phyloP scores from a whole-genome alignment of 2,888 invertebrate species.

The Arrhopalites spinosus region DNA sequence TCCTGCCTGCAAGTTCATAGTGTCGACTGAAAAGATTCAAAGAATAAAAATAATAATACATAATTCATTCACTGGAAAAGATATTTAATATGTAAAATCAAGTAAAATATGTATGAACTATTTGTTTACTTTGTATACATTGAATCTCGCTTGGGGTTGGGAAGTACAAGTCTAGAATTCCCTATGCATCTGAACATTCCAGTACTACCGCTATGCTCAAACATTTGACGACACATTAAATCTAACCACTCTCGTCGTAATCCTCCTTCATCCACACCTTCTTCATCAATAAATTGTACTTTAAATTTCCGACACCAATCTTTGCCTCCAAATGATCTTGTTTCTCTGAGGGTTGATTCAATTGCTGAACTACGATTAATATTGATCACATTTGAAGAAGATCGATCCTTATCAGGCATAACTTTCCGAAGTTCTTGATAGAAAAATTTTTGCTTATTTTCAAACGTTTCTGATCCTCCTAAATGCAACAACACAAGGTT shows the following conservation, averaged over 20 bases:
- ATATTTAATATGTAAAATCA: too few species aligned
- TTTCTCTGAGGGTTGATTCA: conserved; percentile 58
- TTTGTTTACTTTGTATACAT: too few species aligned
- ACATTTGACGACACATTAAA: conserved; percentile 59
- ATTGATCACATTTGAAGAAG: conserved; percentile 39
- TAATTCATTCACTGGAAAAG: too few species aligned
- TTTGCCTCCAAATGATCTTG: conserved; percentile 59
- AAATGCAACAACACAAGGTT: background rate
- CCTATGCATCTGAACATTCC: conserved; percentile 57
- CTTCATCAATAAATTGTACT: conserved; percentile 61
- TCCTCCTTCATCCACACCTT: conserved; percentile 62
- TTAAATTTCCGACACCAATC: conserved; percentile 63
- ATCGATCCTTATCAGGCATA: conserved; percentile 43
- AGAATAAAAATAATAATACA: too few species aligned
- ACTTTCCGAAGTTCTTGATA: conserved; percentile 50
- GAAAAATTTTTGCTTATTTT: conserved; percentile 62
- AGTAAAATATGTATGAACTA: too few species aligned
- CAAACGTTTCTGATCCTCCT: conserved; percentile 62
- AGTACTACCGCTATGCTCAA: conserved; percentile 56
- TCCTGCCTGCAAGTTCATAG: conserved; percentile 61
- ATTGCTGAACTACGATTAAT: conserved; percentile 45
- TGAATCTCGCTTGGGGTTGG: conserved; percentile 59
- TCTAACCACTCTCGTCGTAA: conserved; percentile 60
- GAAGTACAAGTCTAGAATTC: conserved; percentile 61
- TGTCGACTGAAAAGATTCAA: too few species aligned